Conservation (phyloP, 1,140 invertebrate species). For the Copidosoma floridanum region DNA sequence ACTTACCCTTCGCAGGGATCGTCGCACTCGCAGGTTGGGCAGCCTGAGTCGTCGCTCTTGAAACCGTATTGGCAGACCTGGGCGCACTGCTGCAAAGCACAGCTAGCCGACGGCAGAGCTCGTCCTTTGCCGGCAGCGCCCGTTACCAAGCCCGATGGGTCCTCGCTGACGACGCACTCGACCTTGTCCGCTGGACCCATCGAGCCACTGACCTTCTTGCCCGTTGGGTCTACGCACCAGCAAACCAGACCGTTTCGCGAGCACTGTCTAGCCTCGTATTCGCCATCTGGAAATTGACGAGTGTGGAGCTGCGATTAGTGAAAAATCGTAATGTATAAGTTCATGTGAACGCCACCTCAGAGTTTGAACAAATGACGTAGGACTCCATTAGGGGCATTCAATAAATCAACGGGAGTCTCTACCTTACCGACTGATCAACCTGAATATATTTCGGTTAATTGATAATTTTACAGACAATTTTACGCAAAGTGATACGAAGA, state of each 20-base stretch:
- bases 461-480: no score
- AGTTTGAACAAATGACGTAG: not conserved
- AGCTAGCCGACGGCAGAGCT: conserved; percentile 40
- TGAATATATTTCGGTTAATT: no score
- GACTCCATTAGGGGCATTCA: no score
- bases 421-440: no score
- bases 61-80: conserved; percentile 83
- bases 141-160: conserved; percentile 33
- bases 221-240: conserved; percentile 79
- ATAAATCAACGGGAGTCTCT: no score
- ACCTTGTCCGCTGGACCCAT: conserved; percentile 75
- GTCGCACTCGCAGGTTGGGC: conserved; percentile 81
- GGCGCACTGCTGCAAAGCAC: conserved; percentile 61
- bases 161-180: conserved; percentile 56
- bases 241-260: conserved; percentile 81
- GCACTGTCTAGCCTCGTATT: conserved; percentile 72
- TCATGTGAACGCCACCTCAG: no score
- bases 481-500: no score
- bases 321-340: not conserved
- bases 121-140: conserved; percentile 34
- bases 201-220: conserved; percentile 72
- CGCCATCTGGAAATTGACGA: no score
- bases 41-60: conserved; percentile 73
- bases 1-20: conserved; percentile 72
- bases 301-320: not conserved